Base-by-base conservation (phyloP, 2,888 invertebrate genomes). In the Ophioninae sp. region DNA sequence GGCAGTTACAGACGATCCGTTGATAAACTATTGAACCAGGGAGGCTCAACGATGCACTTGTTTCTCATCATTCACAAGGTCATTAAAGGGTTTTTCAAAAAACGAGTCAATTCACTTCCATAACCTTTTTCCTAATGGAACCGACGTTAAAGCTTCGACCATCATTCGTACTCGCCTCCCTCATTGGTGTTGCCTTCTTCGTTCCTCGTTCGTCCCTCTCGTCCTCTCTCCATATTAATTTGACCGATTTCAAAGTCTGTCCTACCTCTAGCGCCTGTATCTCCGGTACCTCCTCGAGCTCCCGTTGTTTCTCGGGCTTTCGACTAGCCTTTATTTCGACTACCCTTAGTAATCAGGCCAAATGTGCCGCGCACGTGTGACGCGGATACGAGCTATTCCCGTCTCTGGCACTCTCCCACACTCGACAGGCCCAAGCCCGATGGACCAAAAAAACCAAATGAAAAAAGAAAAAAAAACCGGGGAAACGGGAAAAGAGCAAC, bases 261-360 rank as follows among this genome's bases (percentile, higher is more conserved):
- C 37, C 73, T 56, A 23, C 51, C 30, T 20, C 23, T 51, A 10
- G 58, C 44, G 63, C 69, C 73, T 85, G 59, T 67, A 80, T 84
- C 69, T 61, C 77, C 22, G 39, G 13, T 56, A 82, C 64, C 83
- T 85, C 84, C 80, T 82, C 76, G 81, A 76, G 78, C 77, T 78
- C 83, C 83, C 69, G 77, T 79, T 85, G 86, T 75, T 84, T 81
- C 81, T 79, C 61, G 67, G 61, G 44, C 81, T 78, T 75, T 84
- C 72, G 44, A 63, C 58, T 10, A 63, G 68, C 56, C 78, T 75
- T 30, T 8, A 76, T 84, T 84, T 81, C 63, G 64, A 72, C 75
- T 63, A 61, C 68, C 72, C 79, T 79, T 30, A 30, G 72, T 84
- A 84, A 84, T 81, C 84, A 76, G 64, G 69, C 71, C 77, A 71